Evolutionary conservation across 2,888 invertebrate species (phyloP).

Genomic region (Epirrhoe tristata): DNA sequence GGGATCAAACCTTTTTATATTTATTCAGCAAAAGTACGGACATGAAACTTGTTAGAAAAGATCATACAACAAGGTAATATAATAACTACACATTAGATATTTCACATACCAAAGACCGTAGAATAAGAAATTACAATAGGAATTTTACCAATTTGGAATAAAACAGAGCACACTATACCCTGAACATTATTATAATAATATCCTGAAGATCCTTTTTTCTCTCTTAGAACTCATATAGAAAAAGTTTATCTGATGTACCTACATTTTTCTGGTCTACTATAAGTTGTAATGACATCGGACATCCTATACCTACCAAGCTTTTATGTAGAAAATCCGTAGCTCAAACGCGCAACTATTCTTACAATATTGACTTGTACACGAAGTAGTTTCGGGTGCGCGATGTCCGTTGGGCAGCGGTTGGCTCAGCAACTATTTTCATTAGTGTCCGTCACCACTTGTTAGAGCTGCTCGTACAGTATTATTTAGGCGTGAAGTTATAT

Average conservation of each 20-base stretch:
- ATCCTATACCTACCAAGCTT: too few species aligned
- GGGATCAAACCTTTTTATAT: conserved; percentile 1
- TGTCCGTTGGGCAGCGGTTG: conserved; percentile 35
- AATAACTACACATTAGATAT: background rate
- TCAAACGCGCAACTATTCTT: conserved; percentile 5
- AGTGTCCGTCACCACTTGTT: conserved; percentile 52
- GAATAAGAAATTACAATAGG: background rate
- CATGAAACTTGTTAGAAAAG: background rate
- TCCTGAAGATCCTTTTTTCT: too few species aligned
- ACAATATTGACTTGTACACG: conserved; percentile 35
- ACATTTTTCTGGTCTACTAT: too few species aligned
- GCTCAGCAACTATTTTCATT: conserved; percentile 63
- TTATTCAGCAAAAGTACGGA: background rate
- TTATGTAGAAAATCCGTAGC: too few species aligned
- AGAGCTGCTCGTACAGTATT: conserved; percentile 29
- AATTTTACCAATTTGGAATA: background rate
- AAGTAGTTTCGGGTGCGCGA: conserved; percentile 25
- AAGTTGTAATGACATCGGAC: too few species aligned
- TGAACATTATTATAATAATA: background rate
- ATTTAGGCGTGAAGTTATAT: conserved; percentile 27
- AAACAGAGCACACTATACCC: background rate
- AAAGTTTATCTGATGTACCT: too few species aligned
- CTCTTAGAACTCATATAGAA: too few species aligned
- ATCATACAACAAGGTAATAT: background rate
- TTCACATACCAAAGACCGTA: background rate